These are phyloP conservation scores for Temnothorax nylanderi DNA, from an alignment of 1,140 invertebrate genomes.

Conservation along the genomic window DNA sequence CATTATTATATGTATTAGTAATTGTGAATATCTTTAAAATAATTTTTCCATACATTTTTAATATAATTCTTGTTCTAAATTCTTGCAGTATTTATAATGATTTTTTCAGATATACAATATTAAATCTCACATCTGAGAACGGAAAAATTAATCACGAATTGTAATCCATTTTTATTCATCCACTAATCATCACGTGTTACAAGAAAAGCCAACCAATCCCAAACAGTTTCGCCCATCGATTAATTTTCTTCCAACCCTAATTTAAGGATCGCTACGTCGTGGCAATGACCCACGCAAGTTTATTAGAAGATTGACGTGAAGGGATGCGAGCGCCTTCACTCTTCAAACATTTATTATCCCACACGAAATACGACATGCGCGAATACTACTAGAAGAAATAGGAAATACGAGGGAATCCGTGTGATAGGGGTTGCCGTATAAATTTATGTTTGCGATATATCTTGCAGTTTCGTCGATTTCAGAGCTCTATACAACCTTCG, in stretches of 20 bases:
- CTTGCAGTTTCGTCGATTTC: background rate
- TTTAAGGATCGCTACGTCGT: conserved; percentile 21
- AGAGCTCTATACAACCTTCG: background rate
- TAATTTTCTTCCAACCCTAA: background rate
- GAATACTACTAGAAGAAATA: background rate
- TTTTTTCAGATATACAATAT: background rate
- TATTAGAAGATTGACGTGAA: background rate
- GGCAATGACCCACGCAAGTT: background rate
- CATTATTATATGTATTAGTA: conserved; percentile 5
- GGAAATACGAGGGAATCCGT: background rate
- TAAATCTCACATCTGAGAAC: background rate
- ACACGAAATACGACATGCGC: conserved; percentile 34
- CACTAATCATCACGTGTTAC: background rate
- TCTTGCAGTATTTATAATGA: background rate
- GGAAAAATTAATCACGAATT: background rate
- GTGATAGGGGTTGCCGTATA: background rate
- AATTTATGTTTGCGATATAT: conserved; percentile 1
- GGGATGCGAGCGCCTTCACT: background rate
- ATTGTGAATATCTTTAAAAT: background rate
- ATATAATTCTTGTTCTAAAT: background rate
- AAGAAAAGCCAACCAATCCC: background rate
- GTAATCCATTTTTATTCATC: background rate
- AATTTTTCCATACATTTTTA: background rate
- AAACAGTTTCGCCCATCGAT: conserved; percentile 11
- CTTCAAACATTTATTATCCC: conserved; percentile 33